Base-by-base conservation (phyloP, 2,888 invertebrate genomes). In the Orchestes rusci region DNA sequence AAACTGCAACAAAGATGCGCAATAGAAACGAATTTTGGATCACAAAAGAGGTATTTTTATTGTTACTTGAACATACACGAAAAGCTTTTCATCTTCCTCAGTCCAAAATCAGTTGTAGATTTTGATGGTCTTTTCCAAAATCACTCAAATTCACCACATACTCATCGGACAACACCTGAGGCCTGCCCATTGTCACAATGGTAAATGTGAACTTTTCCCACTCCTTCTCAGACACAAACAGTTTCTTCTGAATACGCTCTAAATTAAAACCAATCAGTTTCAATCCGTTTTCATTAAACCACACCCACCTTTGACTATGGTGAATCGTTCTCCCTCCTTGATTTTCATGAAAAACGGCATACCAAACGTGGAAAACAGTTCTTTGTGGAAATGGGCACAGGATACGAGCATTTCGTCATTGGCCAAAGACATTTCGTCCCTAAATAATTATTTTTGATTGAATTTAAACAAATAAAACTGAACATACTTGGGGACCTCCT, bases 121-220 rank as follows among this genome's bases (percentile, higher is more conserved):
- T 76, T 97, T 96, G 76, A 97, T 97, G 62, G 97, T 93, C 74
- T 97, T 97, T 77, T 97, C 78, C 80, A 71, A 91, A 89, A 68
- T 89, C 87, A 53, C 75, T 74, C 56, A 88, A 73, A 70, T 82
- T 84, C 54, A 84, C 76, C 62, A 77, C 70, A 66, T 77, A 79
- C 53, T 86, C 84, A 63, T 91, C 89, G 59, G 79, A 81, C 61
- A 94, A 82, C 67, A 87, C 88, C 61, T 81, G 82, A 57, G 87
- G 80, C 65, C 87, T 80, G 51, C 88, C 87, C 77, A 88, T 82
- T 54, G 84, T 76, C 56, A 95, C 84, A 62, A 95, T 78, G 55
- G 92, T 89, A 71, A 96, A 94, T 75, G 93, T 92, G 73, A 82
- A 88, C 83, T 94, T 96, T 71, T 95, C 95, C 80, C 92, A 96